Evolutionary conservation across 37 sponge, comb jelly and placozoan species (phyloP), one percentile per base, ranked within the genome.

Genomic region (Mnemiopsis leidyi): DNA sequence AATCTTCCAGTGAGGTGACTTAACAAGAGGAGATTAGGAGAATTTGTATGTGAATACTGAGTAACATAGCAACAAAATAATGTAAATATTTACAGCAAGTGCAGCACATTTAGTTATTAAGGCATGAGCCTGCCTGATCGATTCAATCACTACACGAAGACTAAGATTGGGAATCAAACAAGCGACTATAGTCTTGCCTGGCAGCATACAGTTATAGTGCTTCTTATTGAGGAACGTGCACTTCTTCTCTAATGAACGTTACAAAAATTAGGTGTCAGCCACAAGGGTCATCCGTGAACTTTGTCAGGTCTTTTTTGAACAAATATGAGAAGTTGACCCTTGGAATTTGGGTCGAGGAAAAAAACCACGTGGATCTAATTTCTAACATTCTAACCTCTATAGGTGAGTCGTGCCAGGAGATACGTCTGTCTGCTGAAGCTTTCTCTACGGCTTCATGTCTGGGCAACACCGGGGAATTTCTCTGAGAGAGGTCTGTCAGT

Each of bases 331-430:
- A n/a, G n/a, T n/a, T n/a, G n/a, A n/a, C n/a, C n/a, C n/a, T n/a
- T n/a, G n/a, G n/a, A n/a, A n/a, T n/a, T n/a, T n/a, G n/a, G n/a
- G n/a, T n/a, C n/a, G n/a, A n/a, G n/a, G n/a, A n/a, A n/a, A n/a
- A n/a, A n/a, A n/a, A n/a, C n/a, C n/a, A n/a, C n/a, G n/a, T n/a
- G n/a, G n/a, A n/a, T n/a, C n/a, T n/a, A n/a, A n/a, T 24, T 73
- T 26, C 23, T 73, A 7, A 7, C 23, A 7, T 26, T 21, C 7
- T 31, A 13, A 85, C 90, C 90, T 85, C 90, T 16, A 85, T 85
- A 37, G 90, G 90, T 39, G 40, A 36, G 35, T 85, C 90, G 36
- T 85, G 40, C 90, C 90, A 85, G 61, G 90, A 85, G 16, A 85
- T 85, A n/a, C 90, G 38, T 37, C 90, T 38, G 36, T 85, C 61